Conservation (phyloP, 2,113 vertebrate genomes). For the Pyrgilauda ruficollis region DNA sequence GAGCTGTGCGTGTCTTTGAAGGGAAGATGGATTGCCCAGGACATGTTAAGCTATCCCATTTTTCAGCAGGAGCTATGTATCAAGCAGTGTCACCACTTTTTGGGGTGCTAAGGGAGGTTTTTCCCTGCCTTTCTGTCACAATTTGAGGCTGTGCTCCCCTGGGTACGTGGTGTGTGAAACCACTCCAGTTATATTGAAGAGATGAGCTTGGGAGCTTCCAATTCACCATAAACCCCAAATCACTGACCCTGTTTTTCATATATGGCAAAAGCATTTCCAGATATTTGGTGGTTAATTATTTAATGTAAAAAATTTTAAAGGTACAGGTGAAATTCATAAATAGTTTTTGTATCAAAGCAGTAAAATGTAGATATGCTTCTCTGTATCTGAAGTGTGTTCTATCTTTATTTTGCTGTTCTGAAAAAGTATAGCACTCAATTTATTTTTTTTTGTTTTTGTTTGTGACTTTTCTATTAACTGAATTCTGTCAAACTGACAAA, state of each 20-base stretch:
- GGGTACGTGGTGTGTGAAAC: neutral
- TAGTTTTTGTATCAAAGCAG: neutral
- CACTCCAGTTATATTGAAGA: neutral
- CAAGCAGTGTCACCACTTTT: neutral
- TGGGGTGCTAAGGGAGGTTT: neutral
- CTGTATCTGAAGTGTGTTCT: neutral
- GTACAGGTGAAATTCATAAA: neutral
- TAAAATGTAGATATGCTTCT: neutral
- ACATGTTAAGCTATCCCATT: accelerated
- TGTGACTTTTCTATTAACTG: neutral
- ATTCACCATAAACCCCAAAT: neutral
- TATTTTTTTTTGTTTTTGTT: neutral
- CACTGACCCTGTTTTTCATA: neutral
- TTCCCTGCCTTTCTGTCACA: neutral
- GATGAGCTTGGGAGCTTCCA: neutral
- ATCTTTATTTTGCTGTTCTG: neutral
- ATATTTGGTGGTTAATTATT: neutral
- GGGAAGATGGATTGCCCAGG: neutral
- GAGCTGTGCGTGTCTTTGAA: neutral
- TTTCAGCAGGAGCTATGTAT: neutral
- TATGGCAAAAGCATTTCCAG: neutral
- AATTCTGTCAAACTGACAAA: neutral
- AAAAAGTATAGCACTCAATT: neutral
- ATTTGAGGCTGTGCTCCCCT: neutral
- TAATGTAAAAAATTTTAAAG: neutral